Evolutionary conservation across 2,113 vertebrate species (phyloP).

Genomic region (Noturus placidus): DNA sequence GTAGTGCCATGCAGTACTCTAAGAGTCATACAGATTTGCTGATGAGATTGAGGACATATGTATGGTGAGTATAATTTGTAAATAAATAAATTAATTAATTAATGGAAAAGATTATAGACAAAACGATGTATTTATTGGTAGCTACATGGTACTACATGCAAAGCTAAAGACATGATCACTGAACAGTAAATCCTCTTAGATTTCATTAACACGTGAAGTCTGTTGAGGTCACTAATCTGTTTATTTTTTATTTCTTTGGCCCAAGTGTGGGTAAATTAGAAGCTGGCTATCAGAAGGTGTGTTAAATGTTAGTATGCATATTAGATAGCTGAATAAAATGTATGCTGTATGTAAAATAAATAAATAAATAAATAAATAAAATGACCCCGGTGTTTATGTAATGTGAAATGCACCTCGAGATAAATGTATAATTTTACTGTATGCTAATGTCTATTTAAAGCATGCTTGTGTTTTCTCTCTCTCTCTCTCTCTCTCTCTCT

Average conservation of each 20-base stretch:
- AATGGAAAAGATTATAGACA: not conserved
- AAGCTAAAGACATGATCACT: not conserved
- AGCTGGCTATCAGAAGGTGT: not conserved
- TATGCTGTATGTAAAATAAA: not conserved
- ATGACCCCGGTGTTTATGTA: not conserved
- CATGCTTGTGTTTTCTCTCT: not conserved
- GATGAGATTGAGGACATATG: too few species aligned
- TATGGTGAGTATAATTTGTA: too few species aligned
- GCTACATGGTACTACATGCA: not conserved
- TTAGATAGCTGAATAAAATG: not conserved
- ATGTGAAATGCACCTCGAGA: not conserved
- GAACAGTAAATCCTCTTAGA: not conserved
- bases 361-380: not conserved
- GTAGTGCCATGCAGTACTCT: too few species aligned
- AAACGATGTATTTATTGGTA: not conserved
- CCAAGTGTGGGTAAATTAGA: not conserved
- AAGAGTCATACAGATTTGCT: too few species aligned
- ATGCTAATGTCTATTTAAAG: slow-evolving; percentile 23
- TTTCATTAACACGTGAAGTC: not conserved
- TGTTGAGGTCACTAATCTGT: not conserved
- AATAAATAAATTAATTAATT: not conserved
- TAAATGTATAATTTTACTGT: not conserved
- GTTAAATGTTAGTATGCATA: not conserved
- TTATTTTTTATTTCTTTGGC: not conserved
- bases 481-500: slow-evolving; percentile 25